Evolutionary conservation across 2,113 vertebrate genomes (phyloP), one percentile per base, ranked within the genome.

Genomic region (Ageneiosus marmoratus): DNA sequence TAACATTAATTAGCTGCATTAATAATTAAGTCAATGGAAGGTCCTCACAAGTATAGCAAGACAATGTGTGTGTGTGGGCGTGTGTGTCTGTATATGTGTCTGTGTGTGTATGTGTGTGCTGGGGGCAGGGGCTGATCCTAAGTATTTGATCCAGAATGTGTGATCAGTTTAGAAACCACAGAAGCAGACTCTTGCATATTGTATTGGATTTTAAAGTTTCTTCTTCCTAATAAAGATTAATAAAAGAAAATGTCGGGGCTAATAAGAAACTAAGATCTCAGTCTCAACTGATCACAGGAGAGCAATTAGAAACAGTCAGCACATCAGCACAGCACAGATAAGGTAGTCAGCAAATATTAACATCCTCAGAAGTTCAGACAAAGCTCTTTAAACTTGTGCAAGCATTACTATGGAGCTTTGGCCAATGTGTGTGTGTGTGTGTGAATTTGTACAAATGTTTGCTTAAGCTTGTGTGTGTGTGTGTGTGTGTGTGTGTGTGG

Each of bases 341-440:
- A 85, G 77, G 63, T 1, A 41, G 58, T 89, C 88, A 85, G 74
- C 65, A 78, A 87, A 86, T 82, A 86, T 82, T 86, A 77, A 84
- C 50, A 86, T 80, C 62, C 46, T 69, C 56, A 67, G 46, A 79
- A 86, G 32, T 46, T 86, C 32, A 80, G 82, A 41, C 63, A 56
- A 87, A 79, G 55, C 69, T 82, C 67, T 82, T 84, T 69, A 77
- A 73, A 65, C 53, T 72, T 80, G 41, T 65, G 32, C 70, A 77
- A 32, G 55, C 74, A 44, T 84, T n/a, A 27, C 34, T 20, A 34
- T 62, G n/a, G 63, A 51, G 79, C 56, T 70, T 63, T 89, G 87
- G 84, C 84, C 86, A 87, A 74, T 2, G 48, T 56, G 77, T 81
- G 46, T 77, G 27, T 83, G 51, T 32, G 44, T 29, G 75, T 22